A percentile compares a stretch with the other conserved stretches of the same genome.
These are phyloP conservation scores for Drosophila tani DNA, from an alignment of 1,140 invertebrate genomes.

Conservation along the genomic window DNA sequence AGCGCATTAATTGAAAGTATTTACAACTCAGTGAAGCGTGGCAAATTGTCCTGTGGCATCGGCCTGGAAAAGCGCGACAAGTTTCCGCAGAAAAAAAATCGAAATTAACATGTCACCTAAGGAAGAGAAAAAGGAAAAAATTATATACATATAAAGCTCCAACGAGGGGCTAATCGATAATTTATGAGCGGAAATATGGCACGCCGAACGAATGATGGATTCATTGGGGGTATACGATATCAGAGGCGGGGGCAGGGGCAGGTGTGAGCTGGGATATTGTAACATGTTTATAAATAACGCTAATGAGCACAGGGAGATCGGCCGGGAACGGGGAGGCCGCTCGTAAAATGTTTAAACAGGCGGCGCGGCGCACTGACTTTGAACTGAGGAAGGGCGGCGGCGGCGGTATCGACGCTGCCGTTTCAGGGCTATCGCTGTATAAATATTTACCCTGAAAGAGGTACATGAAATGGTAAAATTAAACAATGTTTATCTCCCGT, in stretches of 20 bases:
- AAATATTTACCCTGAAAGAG: constrained; percentile 72
- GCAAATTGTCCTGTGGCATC: constrained; percentile 39
- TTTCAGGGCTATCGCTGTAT: constrained; percentile 64
- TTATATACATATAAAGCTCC: constrained; percentile 6
- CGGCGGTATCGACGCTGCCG: constrained; percentile 36
- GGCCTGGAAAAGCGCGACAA: constrained; percentile 48
- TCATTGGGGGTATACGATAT: constrained; percentile 6
- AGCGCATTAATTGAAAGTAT: constrained; percentile 67
- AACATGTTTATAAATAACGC: constrained; percentile 80
- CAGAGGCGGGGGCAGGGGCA: constrained; percentile 4
- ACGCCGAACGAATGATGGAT: constrained; percentile 48
- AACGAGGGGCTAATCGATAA: constrained; percentile 71
- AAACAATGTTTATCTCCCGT: constrained; percentile 65
- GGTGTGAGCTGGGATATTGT: constrained; percentile 40
- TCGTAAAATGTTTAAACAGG: constrained; percentile 76
- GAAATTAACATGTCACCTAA: constrained; percentile 70
- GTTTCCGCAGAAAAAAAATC: constrained; percentile 52
- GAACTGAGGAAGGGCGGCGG: constrained; percentile 31
- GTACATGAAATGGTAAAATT: constrained; percentile 74
- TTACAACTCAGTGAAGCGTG: constrained; percentile 53
- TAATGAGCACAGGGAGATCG: constrained; percentile 54
- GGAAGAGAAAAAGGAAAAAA: constrained; percentile 11
- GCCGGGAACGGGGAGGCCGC: neutral
- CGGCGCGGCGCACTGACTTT: constrained; percentile 68
- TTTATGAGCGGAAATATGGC: constrained; percentile 75